Evolutionary conservation across 2,113 vertebrate genomes (phyloP).

Genomic region (Gambusia holbrooki): DNA sequence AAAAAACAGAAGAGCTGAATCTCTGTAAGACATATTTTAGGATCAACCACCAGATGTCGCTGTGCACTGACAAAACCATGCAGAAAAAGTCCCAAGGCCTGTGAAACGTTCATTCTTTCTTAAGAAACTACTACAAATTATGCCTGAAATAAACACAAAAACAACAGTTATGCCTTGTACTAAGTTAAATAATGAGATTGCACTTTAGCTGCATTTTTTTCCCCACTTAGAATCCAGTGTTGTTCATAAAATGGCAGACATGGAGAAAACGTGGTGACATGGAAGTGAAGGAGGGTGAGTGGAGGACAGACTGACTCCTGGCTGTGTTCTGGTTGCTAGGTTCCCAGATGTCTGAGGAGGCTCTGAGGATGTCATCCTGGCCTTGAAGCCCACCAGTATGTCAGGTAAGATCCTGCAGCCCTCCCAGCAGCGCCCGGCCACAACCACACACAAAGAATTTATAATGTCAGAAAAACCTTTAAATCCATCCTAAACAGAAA

Average conservation of each 20-base stretch:
- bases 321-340: constrained; percentile 37
- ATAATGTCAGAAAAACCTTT: too few species aligned
- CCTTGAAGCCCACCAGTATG: constrained; percentile 82
- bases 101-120: neutral
- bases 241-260: neutral
- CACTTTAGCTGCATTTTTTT: neutral
- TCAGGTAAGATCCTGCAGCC: constrained; percentile 72
- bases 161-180: too few species aligned
- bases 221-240: neutral
- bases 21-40: neutral
- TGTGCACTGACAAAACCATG: constrained; percentile 7
- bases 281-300: neutral
- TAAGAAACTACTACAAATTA: neutral
- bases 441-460: too few species aligned
- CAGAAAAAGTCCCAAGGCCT: neutral
- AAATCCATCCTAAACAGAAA: too few species aligned
- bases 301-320: neutral
- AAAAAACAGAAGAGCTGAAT: neutral
- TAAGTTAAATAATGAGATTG: neutral
- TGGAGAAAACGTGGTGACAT: too few species aligned
- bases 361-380: constrained; percentile 75
- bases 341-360: constrained; percentile 74
- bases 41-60: constrained; percentile 59
- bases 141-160: neutral
- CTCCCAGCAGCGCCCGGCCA: too few species aligned